Evolutionary conservation across 2,113 vertebrate species (phyloP).

Genomic region (Oryctolagus cuniculus): mOryCun1.1 NC_091434.1:10797501-10798000

Average conservation of each 20-base stretch:
- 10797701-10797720: background rate
- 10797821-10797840: background rate
- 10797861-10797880: background rate
- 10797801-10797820: background rate
- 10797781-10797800: background rate
- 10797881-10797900: background rate
- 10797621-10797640: no score
- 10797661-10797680: no score
- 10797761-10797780: background rate
- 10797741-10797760: background rate
- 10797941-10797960: background rate
- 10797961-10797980: background rate
- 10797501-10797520: no score
- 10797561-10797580: no score
- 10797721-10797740: background rate
- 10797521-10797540: no score
- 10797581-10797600: no score
- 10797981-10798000: background rate
- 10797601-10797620: no score
- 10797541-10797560: no score
- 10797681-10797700: no score
- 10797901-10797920: background rate
- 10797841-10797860: background rate
- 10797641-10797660: no score
- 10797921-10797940: background rate